Evolutionary conservation across 2,797 vertebrate species (phyloP).

Genomic region (Arrhamphus sclerolepis): DNA sequence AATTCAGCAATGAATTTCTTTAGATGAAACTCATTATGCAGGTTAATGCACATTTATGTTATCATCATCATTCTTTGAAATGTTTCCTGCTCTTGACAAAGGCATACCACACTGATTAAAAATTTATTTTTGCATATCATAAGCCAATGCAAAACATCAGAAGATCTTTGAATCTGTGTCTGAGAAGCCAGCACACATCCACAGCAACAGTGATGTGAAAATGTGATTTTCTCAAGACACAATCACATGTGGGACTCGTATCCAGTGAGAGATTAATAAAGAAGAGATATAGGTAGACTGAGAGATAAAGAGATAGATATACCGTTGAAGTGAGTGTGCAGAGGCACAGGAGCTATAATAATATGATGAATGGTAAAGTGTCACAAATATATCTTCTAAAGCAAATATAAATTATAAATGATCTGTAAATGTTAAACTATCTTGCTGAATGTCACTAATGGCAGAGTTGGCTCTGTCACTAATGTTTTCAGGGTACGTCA

Average conservation of each 20-base stretch:
- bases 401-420: not conserved
- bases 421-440: not conserved
- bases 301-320: slow-evolving; percentile 32
- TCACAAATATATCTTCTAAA: not conserved
- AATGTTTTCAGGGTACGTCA: slow-evolving; percentile 8
- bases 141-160: slow-evolving; percentile 29
- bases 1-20: slow-evolving; percentile 22
- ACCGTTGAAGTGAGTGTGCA: slow-evolving; percentile 10
- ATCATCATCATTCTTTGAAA: no score
- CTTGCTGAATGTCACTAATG: not conserved
- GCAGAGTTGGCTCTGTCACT: slow-evolving; percentile 11
- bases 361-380: not conserved
- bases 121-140: slow-evolving; percentile 18
- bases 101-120: slow-evolving; percentile 29
- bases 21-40: slow-evolving; percentile 24
- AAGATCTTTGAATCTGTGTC: slow-evolving; percentile 28
- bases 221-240: slow-evolving; percentile 38
- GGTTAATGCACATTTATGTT: slow-evolving; percentile 23
- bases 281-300: slow-evolving; percentile 43
- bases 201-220: slow-evolving; percentile 38
- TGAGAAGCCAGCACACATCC: slow-evolving; percentile 20
- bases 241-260: slow-evolving; percentile 26
- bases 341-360: not conserved
- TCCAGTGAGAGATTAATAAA: slow-evolving; percentile 36
- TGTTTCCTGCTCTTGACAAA: slow-evolving; percentile 24